Evolutionary conservation across 2,888 invertebrate genomes (phyloP), one percentile per base, ranked within the genome.

Genomic region (Coleophora deauratella): DNA sequence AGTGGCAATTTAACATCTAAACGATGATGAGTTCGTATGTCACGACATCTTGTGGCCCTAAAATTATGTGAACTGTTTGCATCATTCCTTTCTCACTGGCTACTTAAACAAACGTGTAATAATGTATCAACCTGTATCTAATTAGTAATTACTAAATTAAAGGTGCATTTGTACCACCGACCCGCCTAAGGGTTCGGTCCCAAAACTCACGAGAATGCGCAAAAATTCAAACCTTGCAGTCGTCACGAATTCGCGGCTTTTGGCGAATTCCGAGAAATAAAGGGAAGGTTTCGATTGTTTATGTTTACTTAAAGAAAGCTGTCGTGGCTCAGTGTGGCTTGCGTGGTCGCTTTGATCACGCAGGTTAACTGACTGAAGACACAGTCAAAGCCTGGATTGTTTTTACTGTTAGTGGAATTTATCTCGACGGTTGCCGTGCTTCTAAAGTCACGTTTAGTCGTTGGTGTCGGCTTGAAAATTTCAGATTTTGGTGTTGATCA

Each of bases 161-260:
- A 21, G 21, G 21, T 21, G 21, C 21, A 21, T 21, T 21, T 21
- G 21, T 21, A 21, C 21, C 48, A 42, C 21, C 34, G n/a, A 31
- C 10, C 6, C 3, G 13, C 14, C 46, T 43, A 40, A 35, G 42
- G 49, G 44, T 44, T 41, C 40, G 52, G 15, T 27, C 38, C 33
- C 15, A 44, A 48, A 49, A 41, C 41, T 46, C 46, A 47, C 46
- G 45, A 42, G 33, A 38, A 45, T 39, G 35, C 35, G 39, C 48
- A 51, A 57, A 59, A 57, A 57, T 51, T 49, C 51, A 54, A 52
- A 52, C 51, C 30, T 34, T 27, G 42, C 35, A 37, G 42, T 45
- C 45, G 48, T 32, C 31, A 14, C 27, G 35, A 46, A 43, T 55
- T 56, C 52, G 49, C 52, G 54, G 51, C 51, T 50, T 46, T 43